These are phyloP conservation scores for Brassicogethes aeneus DNA, from an alignment of 2,888 invertebrate species.

Conservation along the genomic window DNA sequence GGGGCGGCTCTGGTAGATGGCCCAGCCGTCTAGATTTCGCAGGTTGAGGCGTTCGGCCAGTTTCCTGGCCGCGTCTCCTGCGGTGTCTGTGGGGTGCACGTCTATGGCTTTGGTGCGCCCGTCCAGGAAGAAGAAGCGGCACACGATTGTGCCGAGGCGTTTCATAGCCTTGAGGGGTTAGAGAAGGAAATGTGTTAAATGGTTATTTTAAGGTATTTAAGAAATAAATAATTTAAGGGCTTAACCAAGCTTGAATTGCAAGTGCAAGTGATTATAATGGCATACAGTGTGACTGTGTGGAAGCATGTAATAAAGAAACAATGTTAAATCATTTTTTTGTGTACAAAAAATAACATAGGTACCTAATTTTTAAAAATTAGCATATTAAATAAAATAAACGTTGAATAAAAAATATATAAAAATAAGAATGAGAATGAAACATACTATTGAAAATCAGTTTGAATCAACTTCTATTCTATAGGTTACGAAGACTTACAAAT, in stretches of 20 bases:
- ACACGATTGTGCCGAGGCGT: slow-evolving; percentile 83
- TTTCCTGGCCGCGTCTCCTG: slow-evolving; percentile 80
- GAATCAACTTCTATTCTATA: too few species aligned
- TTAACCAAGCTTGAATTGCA: background rate
- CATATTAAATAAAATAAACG: too few species aligned
- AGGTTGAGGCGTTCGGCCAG: slow-evolving; percentile 83
- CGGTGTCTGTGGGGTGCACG: slow-evolving; percentile 90
- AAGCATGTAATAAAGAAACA: too few species aligned
- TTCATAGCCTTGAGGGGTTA: slow-evolving; percentile 94
- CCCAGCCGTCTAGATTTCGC: slow-evolving; percentile 84
- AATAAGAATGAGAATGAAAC: too few species aligned
- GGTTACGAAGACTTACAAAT: too few species aligned
- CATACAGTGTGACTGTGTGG: too few species aligned
- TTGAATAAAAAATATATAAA: too few species aligned
- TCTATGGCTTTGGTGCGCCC: slow-evolving; percentile 92
- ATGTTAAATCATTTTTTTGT: too few species aligned
- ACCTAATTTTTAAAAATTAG: too few species aligned
- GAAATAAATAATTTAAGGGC: background rate
- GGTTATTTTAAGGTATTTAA: background rate
- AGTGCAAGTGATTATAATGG: too few species aligned
- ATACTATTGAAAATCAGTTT: too few species aligned
- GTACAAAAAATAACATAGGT: too few species aligned
- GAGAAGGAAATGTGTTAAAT: slow-evolving; percentile 13
- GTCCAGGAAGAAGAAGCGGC: slow-evolving; percentile 90
- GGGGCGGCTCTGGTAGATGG: slow-evolving; percentile 81